Evolutionary conservation across 2,797 vertebrate species (phyloP), one percentile per base, ranked within the genome.

Genomic region (Craterocephalus amniculus): DNA sequence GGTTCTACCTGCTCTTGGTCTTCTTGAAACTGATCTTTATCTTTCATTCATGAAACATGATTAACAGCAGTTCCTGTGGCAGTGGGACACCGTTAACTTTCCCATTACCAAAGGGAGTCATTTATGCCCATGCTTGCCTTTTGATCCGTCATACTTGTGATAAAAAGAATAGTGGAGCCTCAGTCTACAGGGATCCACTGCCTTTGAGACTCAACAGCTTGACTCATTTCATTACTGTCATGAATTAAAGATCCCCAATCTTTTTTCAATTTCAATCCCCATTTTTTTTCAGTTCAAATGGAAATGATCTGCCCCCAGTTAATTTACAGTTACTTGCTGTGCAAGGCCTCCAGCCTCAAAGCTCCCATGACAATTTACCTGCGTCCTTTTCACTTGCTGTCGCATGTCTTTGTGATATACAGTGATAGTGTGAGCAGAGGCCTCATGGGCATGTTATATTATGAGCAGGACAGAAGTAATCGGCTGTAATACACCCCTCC

Each of bases 191-290:
- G 82, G 81, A 83, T 59, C 64, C 2, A 3, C 63, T 61, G 75
- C 88, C 88, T 90, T 83, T 85, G 88, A 92, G 90, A 90, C 78
- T 74, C 70, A 81, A 79, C 84, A 85, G 83, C 88, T 90, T 87
- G 89, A 85, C 78, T 90, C 83, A 85, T 92, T 93, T 93, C 89
- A 92, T 92, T 89, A 90, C 84, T 72, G 76, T 81, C 84, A 93
- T 90, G 89, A 93, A 92, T 91, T 85, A 89, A 92, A 92, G 85
- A 92, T 91, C 64, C 83, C 49, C 79, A 72, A 86, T 88, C 79
- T 71, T 69, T n/a, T 48, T 51, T 55, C n/a, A n/a, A n/a, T n/a
- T n/a, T 29, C 14, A 27, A 10, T 83, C 66, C 70, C 52, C 63
- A 57, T 43, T 34, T 9, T 31, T 14, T 48, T 61, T 56, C 24